phyloP scores from a whole-genome alignment of 2,797 vertebrate genomes.

The Meriones psammophilus region DNA sequence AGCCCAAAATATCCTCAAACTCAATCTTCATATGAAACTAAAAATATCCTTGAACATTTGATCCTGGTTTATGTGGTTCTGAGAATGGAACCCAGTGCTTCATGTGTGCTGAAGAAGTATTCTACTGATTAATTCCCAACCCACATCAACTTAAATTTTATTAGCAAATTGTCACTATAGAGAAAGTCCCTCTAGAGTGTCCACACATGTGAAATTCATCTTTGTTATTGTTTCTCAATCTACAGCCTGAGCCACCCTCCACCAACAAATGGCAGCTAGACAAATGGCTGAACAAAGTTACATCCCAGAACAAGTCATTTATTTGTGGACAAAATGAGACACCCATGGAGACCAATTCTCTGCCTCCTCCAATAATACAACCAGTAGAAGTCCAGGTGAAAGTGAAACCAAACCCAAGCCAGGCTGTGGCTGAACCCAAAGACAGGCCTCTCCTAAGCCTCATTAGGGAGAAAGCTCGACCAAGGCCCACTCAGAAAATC shows the following conservation, averaged over 20 bases:
- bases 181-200: conserved; percentile 45
- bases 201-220: conserved; percentile 52
- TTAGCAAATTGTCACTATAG: background rate
- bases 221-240: conserved; percentile 75
- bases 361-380: conserved; percentile 89
- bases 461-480: conserved; percentile 94
- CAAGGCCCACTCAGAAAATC: conserved; percentile 93
- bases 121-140: background rate
- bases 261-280: conserved; percentile 99
- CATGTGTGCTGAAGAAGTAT: background rate
- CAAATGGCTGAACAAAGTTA: conserved; percentile 99
- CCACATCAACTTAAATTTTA: background rate
- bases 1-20: background rate
- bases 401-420: conserved; percentile 90
- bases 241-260: conserved; percentile 96
- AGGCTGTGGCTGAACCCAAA: conserved; percentile 92
- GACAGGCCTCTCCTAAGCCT: conserved; percentile 92
- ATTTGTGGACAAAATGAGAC: conserved; percentile 94
- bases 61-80: background rate
- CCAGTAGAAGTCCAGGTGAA: conserved; percentile 91
- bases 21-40: background rate
- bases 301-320: conserved; percentile 96
- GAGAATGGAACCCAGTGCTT: background rate
- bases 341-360: conserved; percentile 88
- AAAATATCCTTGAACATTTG: background rate